A percentile compares a stretch with the other conserved stretches of the same genome.
These are phyloP conservation scores for Trematomus bernacchii DNA, from an alignment of 2,797 vertebrate species.

Conservation along the genomic window DNA sequence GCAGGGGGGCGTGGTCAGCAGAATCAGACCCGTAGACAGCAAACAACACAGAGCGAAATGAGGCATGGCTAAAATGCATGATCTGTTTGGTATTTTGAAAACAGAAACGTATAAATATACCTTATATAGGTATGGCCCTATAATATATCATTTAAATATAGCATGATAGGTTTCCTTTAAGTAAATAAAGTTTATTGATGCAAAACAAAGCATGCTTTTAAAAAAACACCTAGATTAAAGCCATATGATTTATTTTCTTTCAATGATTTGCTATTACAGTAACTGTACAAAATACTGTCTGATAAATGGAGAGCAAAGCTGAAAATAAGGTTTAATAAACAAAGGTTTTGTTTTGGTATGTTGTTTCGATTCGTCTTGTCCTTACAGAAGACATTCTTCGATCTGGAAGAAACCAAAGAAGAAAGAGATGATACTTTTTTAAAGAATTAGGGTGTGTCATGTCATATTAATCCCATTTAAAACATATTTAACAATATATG, in stretches of 20 bases:
- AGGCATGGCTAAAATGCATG: too few relatives aligned
- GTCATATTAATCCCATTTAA: background rate
- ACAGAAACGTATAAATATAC: too few relatives aligned
- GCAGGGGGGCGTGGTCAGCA: too few relatives aligned
- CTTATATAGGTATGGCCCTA: too few relatives aligned
- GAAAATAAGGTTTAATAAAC: background rate
- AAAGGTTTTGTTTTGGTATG: background rate
- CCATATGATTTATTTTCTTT: background rate
- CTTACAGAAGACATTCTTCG: background rate
- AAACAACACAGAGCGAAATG: too few relatives aligned
- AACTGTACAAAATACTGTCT: background rate
- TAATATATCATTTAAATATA: too few relatives aligned
- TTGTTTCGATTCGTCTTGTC: background rate
- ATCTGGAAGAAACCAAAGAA: background rate
- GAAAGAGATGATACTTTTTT: background rate
- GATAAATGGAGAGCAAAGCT: background rate
- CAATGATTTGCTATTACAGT: background rate
- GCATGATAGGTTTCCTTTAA: too few relatives aligned
- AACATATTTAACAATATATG: background rate
- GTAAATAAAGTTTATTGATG: background rate
- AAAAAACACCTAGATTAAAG: background rate
- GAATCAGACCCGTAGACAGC: too few relatives aligned
- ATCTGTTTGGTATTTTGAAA: too few relatives aligned
- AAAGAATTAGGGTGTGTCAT: background rate
- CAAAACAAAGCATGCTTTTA: too few relatives aligned